Conservation (phyloP, 92 coral and sea anemone species). For the Muricea muricata region DNA sequence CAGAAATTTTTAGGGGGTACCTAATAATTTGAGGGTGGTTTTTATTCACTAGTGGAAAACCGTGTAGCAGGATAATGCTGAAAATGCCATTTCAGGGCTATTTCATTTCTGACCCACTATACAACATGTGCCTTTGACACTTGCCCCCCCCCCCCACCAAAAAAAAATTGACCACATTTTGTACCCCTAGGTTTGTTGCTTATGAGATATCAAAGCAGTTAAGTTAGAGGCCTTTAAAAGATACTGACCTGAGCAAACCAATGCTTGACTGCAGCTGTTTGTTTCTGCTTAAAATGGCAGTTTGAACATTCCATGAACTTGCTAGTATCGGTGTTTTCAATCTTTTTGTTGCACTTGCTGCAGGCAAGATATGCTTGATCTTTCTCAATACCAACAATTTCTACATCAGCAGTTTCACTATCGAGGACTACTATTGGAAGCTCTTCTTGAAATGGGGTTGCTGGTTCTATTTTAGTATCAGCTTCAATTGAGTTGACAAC, state of each 20-base stretch:
- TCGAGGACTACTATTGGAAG: constrained; percentile 4
- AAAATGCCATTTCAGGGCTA: too few relatives aligned
- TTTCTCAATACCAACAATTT: constrained; percentile 31
- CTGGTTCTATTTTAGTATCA: neutral
- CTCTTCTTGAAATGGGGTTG: neutral
- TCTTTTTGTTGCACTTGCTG: constrained; percentile 23
- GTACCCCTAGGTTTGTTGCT: too few relatives aligned
- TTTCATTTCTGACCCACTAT: too few relatives aligned
- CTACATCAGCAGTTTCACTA: constrained; percentile 24
- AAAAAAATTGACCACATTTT: too few relatives aligned
- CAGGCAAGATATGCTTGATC: constrained; percentile 25
- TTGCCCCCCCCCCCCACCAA: too few relatives aligned
- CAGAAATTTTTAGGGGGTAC: too few relatives aligned
- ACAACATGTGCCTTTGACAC: too few relatives aligned
- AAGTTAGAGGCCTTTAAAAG: too few relatives aligned
- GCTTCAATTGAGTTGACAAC: constrained; percentile 2
- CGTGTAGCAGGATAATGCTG: too few relatives aligned
- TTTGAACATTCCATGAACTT: neutral
- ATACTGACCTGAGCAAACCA: constrained; percentile 28
- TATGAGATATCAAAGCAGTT: too few relatives aligned
- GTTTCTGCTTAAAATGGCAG: neutral
- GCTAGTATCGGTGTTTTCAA: neutral
- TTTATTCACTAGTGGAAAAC: too few relatives aligned
- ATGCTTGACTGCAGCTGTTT: neutral
- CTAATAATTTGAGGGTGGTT: too few relatives aligned